Percentiles rank a stretch among this genome's conserved stretches.
phyloP scores from a whole-genome alignment of 35 echinoderm and acorn worm species.

The Apostichopus japonicus region DNA sequence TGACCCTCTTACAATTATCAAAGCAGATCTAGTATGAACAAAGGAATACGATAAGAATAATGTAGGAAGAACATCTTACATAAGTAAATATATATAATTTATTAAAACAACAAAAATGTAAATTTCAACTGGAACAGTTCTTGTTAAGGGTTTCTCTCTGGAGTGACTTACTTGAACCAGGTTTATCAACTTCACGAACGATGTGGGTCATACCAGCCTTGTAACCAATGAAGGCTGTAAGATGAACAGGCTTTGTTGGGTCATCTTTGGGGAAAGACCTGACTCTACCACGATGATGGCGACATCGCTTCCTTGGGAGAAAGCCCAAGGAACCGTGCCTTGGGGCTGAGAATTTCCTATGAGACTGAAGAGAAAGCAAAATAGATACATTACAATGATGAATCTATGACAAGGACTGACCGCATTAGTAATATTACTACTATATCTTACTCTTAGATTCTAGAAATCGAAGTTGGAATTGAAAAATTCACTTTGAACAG shows the following conservation, averaged over 20 bases:
- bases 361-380: slow-evolving; percentile 66
- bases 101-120: too few relatives aligned
- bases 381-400: too few relatives aligned
- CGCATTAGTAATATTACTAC: background rate
- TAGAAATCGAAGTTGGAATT: too few relatives aligned
- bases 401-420: background rate
- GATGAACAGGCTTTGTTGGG: slow-evolving; percentile 87
- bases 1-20: too few relatives aligned
- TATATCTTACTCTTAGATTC: too few relatives aligned
- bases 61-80: too few relatives aligned
- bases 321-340: slow-evolving; percentile 98
- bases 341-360: slow-evolving; percentile 97
- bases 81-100: too few relatives aligned
- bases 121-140: too few relatives aligned
- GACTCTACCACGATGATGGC: slow-evolving; percentile 91
- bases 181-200: slow-evolving; percentile 91
- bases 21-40: too few relatives aligned
- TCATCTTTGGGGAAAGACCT: slow-evolving; percentile 99
- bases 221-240: slow-evolving; percentile 98
- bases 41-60: too few relatives aligned
- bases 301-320: slow-evolving; percentile 89
- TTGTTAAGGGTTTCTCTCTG: too few relatives aligned
- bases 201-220: slow-evolving; percentile 99
- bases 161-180: slow-evolving; percentile 93
- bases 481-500: too few relatives aligned